Percentiles rank a stretch among this genome's conserved stretches.
phyloP scores from a whole-genome alignment of 1,140 invertebrate species.

The Prorops nasuta region DNA sequence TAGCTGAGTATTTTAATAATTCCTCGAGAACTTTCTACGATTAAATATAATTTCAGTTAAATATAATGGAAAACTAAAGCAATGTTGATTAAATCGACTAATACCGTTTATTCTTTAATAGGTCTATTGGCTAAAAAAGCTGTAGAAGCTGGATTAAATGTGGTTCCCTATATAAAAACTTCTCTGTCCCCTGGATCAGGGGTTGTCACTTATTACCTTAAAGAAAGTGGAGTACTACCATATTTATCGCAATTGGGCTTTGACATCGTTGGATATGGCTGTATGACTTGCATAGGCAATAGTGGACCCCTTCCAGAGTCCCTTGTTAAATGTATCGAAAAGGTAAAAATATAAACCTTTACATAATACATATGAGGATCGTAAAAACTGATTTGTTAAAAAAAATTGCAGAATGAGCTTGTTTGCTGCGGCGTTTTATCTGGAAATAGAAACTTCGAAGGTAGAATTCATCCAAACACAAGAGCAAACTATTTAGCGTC shows the following conservation, averaged over 20 bases:
- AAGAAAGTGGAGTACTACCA: constrained; percentile 83
- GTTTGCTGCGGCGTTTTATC: constrained; percentile 94
- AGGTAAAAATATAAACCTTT: constrained; percentile 61
- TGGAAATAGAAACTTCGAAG: constrained; percentile 97
- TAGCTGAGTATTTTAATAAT: too few species aligned
- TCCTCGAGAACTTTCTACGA: too few species aligned
- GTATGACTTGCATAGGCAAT: constrained; percentile 99
- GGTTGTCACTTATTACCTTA: constrained; percentile 95
- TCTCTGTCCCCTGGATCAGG: constrained; percentile 95
- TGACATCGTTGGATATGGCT: constrained; percentile 92
- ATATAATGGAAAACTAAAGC: neutral
- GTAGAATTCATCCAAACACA: constrained; percentile 93
- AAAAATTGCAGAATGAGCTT: constrained; percentile 76
- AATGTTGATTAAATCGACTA: neutral
- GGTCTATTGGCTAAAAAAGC: constrained; percentile 94
- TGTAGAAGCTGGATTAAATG: constrained; percentile 83
- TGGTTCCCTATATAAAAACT: constrained; percentile 94
- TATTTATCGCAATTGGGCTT: constrained; percentile 88
- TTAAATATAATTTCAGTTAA: too few species aligned
- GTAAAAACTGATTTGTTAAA: too few species aligned
- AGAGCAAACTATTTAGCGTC: constrained; percentile 96
- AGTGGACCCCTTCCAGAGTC: constrained; percentile 90
- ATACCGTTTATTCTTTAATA: constrained; percentile 34
- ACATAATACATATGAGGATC: too few species aligned
- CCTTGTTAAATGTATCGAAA: constrained; percentile 90